Percentiles rank a stretch among this genome's conserved stretches.
phyloP scores from a whole-genome alignment of 2,888 invertebrate species.

The Orchesella flavescens region DNA sequence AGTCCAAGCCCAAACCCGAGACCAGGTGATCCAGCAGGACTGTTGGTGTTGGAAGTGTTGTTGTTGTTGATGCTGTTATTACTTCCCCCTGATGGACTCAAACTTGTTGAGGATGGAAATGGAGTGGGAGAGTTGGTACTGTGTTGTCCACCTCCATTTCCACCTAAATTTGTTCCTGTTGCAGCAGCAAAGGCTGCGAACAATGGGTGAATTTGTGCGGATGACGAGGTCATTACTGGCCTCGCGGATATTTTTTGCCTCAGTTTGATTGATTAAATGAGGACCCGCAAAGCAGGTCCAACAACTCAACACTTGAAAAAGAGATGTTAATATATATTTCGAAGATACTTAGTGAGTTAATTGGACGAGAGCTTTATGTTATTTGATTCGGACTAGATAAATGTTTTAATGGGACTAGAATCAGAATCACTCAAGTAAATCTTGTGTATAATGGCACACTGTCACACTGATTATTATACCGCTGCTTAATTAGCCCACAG shows the following conservation, averaged over 20 bases:
- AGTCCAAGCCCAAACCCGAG: slow-evolving; percentile 51
- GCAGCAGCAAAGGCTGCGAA: slow-evolving; percentile 70
- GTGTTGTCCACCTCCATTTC: slow-evolving; percentile 13
- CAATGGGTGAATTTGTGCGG: slow-evolving; percentile 69
- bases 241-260: slow-evolving; percentile 68
- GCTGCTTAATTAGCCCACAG: background rate
- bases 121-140: slow-evolving; percentile 20
- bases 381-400: slow-evolving; percentile 25
- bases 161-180: slow-evolving; percentile 27
- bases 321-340: background rate
- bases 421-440: background rate
- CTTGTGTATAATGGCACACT: too few relatives aligned
- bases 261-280: slow-evolving; percentile 57
- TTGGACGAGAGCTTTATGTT: too few relatives aligned
- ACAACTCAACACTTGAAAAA: slow-evolving; percentile 52
- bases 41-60: slow-evolving; percentile 51
- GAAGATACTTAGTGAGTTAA: background rate
- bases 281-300: slow-evolving; percentile 65
- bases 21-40: slow-evolving; percentile 59
- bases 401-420: background rate
- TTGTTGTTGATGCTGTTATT: slow-evolving; percentile 45
- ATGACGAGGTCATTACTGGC: slow-evolving; percentile 69
- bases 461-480: too few relatives aligned
- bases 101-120: slow-evolving; percentile 45
- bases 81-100: slow-evolving; percentile 54